Conservation (phyloP, 1,140 invertebrate genomes). For the Battus philenor region DNA sequence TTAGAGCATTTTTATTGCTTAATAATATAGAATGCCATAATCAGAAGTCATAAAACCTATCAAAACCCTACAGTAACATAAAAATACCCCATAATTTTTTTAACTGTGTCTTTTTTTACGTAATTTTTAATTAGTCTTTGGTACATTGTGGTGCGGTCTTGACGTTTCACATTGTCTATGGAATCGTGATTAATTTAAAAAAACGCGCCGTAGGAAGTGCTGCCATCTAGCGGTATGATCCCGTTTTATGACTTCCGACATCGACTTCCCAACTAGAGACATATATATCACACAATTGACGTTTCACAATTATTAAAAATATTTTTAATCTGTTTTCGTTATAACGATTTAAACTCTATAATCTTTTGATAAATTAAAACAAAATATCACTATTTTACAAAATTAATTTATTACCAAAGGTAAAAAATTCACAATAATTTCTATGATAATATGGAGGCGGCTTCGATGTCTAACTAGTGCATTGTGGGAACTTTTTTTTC, state of each 20-base stretch:
- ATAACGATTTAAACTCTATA: no score
- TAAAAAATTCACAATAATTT: no score
- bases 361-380: no score
- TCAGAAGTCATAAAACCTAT: slow-evolving; percentile 32
- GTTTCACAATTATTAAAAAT: no score
- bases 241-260: slow-evolving; percentile 32
- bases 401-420: no score
- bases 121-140: slow-evolving; percentile 16
- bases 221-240: neutral
- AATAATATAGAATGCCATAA: slow-evolving; percentile 14
- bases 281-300: no score
- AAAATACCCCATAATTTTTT: neutral
- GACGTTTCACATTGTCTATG: neutral
- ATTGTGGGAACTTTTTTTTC: no score
- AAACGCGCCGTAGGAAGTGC: neutral
- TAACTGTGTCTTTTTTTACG: slow-evolving; percentile 16
- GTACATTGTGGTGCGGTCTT: neutral
- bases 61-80: slow-evolving; percentile 4
- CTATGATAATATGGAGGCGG: no score
- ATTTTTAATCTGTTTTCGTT: no score
- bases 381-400: no score
- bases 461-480: no score
- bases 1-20: slow-evolving; percentile 1
- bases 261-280: slow-evolving; percentile 23
- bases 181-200: neutral